phyloP scores from a whole-genome alignment of 2,797 vertebrate genomes.

The Lophotriccus pileatus region DNA sequence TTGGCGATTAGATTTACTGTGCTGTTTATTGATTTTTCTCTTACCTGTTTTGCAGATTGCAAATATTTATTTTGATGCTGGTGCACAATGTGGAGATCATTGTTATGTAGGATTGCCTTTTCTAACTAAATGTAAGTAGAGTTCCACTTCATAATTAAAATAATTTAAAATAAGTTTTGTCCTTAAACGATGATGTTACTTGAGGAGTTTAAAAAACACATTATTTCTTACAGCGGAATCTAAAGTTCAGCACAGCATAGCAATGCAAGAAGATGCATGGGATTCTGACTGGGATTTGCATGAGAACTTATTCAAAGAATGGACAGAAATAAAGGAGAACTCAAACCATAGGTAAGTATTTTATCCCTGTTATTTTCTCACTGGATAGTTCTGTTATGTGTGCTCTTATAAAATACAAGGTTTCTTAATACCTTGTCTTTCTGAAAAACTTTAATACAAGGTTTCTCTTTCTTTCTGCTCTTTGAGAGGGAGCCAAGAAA shows the following conservation, averaged over 20 bases:
- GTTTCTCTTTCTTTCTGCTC: not conserved
- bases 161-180: not conserved
- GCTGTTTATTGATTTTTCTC: not conserved
- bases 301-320: slow-evolving; percentile 88
- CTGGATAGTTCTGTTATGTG: not conserved
- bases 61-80: slow-evolving; percentile 98
- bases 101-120: slow-evolving; percentile 97
- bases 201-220: not conserved
- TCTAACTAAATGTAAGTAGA: slow-evolving; percentile 91
- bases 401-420: not conserved
- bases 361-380: not conserved
- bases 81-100: slow-evolving; percentile 91
- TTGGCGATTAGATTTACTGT: not conserved
- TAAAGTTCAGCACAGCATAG: slow-evolving; percentile 82
- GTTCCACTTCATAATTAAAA: not conserved
- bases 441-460: not conserved
- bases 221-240: slow-evolving; percentile 82
- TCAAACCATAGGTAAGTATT: slow-evolving; percentile 84
- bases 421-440: not conserved
- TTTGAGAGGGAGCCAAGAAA: not conserved
- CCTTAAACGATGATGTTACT: not conserved
- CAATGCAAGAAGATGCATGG: slow-evolving; percentile 92
- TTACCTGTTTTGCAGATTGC: slow-evolving; percentile 86
- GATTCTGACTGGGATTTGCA: slow-evolving; percentile 93
- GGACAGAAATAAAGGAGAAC: slow-evolving; percentile 86